Evolutionary conservation across 2,113 vertebrate genomes (phyloP), one percentile per base, ranked within the genome.

Genomic region (Macrotus californicus): DNA sequence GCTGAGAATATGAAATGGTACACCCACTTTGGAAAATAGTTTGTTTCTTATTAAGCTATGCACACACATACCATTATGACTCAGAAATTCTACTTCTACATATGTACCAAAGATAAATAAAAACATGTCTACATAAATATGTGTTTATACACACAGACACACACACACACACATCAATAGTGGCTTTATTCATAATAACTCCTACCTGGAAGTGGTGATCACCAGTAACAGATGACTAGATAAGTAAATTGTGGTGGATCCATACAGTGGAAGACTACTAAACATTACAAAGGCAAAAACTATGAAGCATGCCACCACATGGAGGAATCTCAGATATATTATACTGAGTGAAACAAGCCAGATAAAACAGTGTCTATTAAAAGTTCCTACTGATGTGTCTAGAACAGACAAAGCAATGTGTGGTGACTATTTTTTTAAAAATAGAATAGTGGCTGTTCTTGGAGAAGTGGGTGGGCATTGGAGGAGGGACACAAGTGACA

Each of bases 21-120:
- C 7, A 75, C 12, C 13, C 22, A 73, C 76, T 96, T 86, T 56
- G 46, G 52, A n/a, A 94, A 77, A 54, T 16, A 22, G 52, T 86
- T 91, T 91, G 41, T 43, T 93, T 90, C n/a, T 43, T 91, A 80
- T 73, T 87, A 88, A 73, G 31, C 59, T 88, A 84, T 87, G 16
- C 31, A 75, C 5, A 9, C 2, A 69, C 36, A 84, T 34, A 50
- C 13, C 79, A 73, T 67, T 67, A 87, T 82, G 81, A 90, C 19
- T 64, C 41, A 93, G 70, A 11, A 31, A 87, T 87, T 82, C 41
- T 1, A 52, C 11, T 73, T 95, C 67, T 89, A 79, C 31, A 6
- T 91, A n/a, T 85, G 43, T 77, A 93, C 66, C 39, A 69, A 88
- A n/a, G 22, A 91, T 36, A 91, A 96, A 46, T 75, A 43, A 75